Evolutionary conservation across 2,113 vertebrate genomes (phyloP).

Genomic region (Drymodes brunneopygia): DNA sequence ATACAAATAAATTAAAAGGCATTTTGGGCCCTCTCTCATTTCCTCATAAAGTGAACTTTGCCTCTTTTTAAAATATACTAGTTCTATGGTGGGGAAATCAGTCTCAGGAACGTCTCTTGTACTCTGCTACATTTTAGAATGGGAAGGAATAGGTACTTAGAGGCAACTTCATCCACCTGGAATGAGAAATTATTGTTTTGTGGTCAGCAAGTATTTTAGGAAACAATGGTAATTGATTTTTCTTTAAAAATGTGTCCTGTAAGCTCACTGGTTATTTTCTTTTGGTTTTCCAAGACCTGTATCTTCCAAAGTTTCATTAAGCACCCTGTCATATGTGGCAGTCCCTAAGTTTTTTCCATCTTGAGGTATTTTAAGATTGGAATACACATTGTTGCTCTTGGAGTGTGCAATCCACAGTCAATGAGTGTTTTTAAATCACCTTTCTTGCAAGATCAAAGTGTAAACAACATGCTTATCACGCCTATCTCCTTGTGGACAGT

Average conservation of each 20-base stretch:
- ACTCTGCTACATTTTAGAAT: not conserved
- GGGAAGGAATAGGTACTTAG: not conserved
- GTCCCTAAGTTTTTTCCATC: not conserved
- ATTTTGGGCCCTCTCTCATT: conserved; percentile 52
- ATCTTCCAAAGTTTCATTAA: not conserved
- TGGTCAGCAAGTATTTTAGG: not conserved
- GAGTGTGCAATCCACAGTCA: not conserved
- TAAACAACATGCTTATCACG: not conserved
- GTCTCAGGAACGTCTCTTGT: not conserved
- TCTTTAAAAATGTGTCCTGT: not conserved
- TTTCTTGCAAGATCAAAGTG: not conserved
- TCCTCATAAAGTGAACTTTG: conserved; percentile 25
- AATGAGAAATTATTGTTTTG: not conserved
- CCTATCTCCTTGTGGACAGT: not conserved
- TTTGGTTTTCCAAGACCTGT: not conserved
- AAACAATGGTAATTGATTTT: not conserved
- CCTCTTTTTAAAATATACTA: conserved; percentile 33
- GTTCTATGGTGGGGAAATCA: not conserved
- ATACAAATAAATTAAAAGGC: conserved; percentile 72
- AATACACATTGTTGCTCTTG: not conserved
- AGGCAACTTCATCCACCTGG: not conserved
- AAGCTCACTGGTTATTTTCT: not conserved
- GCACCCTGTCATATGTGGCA: not conserved
- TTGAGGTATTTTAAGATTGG: not conserved
- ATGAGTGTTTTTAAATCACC: not conserved